A percentile compares a stretch with the other conserved stretches of the same genome.
These are phyloP conservation scores for Nephrocerus scutellatus DNA, from an alignment of 2,888 invertebrate species.

Conservation along the genomic window DNA sequence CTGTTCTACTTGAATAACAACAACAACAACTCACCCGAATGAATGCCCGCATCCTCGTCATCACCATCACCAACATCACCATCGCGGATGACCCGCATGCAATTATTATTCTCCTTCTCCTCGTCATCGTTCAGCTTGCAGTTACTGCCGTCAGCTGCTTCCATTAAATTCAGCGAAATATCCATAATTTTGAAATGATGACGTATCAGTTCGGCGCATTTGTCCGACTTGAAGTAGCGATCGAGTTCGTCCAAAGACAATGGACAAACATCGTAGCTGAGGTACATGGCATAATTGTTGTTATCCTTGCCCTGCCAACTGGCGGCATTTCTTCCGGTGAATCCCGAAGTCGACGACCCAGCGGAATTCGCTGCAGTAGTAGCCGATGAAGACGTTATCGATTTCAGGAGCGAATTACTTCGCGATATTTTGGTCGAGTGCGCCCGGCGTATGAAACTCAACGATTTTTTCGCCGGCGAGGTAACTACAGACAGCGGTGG, in stretches of 20 bases:
- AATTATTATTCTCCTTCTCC: background rate
- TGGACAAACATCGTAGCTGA: constrained; percentile 42
- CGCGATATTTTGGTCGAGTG: constrained; percentile 66
- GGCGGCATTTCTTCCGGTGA: too few species aligned
- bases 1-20: background rate
- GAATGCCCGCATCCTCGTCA: constrained; percentile 61
- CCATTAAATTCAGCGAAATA: constrained; percentile 23
- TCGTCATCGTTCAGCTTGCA: background rate
- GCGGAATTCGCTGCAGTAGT: constrained; percentile 5
- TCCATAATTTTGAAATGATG: constrained; percentile 45
- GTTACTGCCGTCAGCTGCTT: background rate
- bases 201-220: constrained; percentile 41
- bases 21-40: constrained; percentile 56
- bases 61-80: constrained; percentile 38
- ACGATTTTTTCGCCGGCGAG: constrained; percentile 52
- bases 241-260: constrained; percentile 42
- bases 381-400: constrained; percentile 48
- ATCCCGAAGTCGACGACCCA: too few species aligned
- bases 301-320: constrained; percentile 42
- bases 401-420: constrained; percentile 58
- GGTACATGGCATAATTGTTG: constrained; percentile 29
- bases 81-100: constrained; percentile 5
- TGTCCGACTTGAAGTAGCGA: constrained; percentile 43
- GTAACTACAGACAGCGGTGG: constrained; percentile 41
- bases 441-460: constrained; percentile 63